Base-by-base conservation (phyloP, 2,888 invertebrate species). In the Catocala sponsa region DNA sequence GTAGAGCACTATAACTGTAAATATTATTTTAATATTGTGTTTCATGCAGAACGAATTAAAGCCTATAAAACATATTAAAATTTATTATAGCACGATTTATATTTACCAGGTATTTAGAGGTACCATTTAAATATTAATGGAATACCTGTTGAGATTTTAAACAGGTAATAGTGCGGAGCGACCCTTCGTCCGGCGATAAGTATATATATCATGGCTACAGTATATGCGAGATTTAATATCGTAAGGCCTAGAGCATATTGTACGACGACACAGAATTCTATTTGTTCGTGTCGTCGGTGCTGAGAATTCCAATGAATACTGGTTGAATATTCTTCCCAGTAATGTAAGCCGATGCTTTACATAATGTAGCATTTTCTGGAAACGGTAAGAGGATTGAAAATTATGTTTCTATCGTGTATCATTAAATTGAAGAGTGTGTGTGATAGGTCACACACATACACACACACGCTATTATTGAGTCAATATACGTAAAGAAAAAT, bases 141-240 rank as follows among this genome's bases (percentile, higher is more conserved):
- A 49, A 58, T 68, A 69, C 72, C 76, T 78, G 74, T 74, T 72
- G 74, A 68, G 72, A 72, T 67, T 66, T 55, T 63, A 63, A 59
- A 55, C 63, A 55, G 49, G 59, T 68, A 59, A 72, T 66, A 69
- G 62, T 70, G 56, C 35, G 44, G 63, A 52, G 15, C 60, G 47
- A 70, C 63, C 73, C 70, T 71, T 61, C 59, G 60, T 69, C 64
- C 64, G 55, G 43, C 42, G 33, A 42, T 9, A 6, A 38, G 6
- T 38, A 38, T 46, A 48, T 25, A 55, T 63, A 63, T 66, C 61
- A 70, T 59, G 56, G 12, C 48, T 46, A 35, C 15, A 32, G 51
- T 63, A 48, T 51, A 48, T 25, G 41, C 41, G 41, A 35, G 51
- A 64, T 60, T 58, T 56, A 47, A 55, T 49, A 60, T 46, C 44